A percentile compares a stretch with the other conserved stretches of the same genome.
phyloP scores from a whole-genome alignment of 2,888 invertebrate genomes.

The Chironomus riparius region DNA sequence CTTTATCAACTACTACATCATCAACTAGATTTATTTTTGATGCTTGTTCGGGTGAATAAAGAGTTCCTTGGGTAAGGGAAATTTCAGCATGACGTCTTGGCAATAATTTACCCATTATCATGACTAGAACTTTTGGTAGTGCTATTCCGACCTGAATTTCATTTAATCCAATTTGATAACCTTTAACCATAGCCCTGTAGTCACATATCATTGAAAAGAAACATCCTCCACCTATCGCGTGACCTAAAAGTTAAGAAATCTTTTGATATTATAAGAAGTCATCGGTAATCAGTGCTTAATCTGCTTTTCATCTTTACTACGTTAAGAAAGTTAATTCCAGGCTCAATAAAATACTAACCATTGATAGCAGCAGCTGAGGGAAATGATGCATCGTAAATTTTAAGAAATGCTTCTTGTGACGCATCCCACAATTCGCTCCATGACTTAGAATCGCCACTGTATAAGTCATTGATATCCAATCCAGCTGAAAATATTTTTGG shows the following conservation, averaged over 20 bases:
- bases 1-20: constrained; percentile 53
- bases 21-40: constrained; percentile 58
- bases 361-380: constrained; percentile 70
- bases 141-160: constrained; percentile 67
- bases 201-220: constrained; percentile 70
- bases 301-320: no score
- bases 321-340: constrained; percentile 63
- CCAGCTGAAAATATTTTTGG: constrained; percentile 66
- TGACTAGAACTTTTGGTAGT: constrained; percentile 58
- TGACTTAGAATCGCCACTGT: constrained; percentile 60
- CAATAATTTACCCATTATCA: constrained; percentile 48
- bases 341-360: constrained; percentile 66
- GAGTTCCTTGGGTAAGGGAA: constrained; percentile 56
- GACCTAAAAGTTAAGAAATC: constrained; percentile 35
- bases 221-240: constrained; percentile 52
- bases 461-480: constrained; percentile 70
- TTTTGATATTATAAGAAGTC: no score
- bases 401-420: constrained; percentile 66
- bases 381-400: constrained; percentile 55
- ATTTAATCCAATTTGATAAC: constrained; percentile 65
- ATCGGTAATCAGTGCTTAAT: no score
- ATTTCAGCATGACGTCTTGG: constrained; percentile 56
- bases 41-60: constrained; percentile 48
- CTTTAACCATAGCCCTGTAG: constrained; percentile 72
- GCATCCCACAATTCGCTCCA: constrained; percentile 57